A percentile compares a stretch with the other conserved stretches of the same genome.
phyloP scores from a whole-genome alignment of 2,888 invertebrate genomes.

The Chloroclystis v-ata region DNA sequence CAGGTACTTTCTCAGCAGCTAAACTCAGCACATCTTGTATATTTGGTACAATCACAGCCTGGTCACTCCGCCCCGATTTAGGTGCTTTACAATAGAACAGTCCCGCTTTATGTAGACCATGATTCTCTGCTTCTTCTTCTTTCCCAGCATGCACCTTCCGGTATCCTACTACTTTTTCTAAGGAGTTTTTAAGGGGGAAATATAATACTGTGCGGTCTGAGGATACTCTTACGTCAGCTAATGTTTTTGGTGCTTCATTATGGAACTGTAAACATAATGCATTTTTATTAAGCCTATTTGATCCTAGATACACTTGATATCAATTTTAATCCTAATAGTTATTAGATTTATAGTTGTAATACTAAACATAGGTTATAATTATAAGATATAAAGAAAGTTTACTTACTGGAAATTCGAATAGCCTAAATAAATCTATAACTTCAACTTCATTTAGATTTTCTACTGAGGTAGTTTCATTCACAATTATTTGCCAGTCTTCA shows the following conservation, averaged over 20 bases:
- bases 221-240: slow-evolving; percentile 78
- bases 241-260: slow-evolving; percentile 61
- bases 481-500: slow-evolving; percentile 66
- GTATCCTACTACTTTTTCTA: slow-evolving; percentile 82
- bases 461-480: slow-evolving; percentile 60
- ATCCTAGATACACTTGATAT: too few relatives aligned
- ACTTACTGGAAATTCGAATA: slow-evolving; percentile 80
- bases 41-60: slow-evolving; percentile 72
- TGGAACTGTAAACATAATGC: slow-evolving; percentile 58
- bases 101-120: slow-evolving; percentile 59
- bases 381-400: not conserved
- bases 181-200: slow-evolving; percentile 81
- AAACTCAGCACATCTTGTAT: slow-evolving; percentile 65
- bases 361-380: too few relatives aligned
- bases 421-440: slow-evolving; percentile 63
- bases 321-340: too few relatives aligned
- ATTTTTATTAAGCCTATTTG: not conserved
- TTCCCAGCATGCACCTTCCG: slow-evolving; percentile 72
- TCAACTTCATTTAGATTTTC: slow-evolving; percentile 61
- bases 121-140: slow-evolving; percentile 55
- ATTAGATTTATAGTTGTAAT: too few relatives aligned
- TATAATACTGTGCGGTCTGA: slow-evolving; percentile 74
- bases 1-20: slow-evolving; percentile 70
- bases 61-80: slow-evolving; percentile 55
- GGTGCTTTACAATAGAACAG: slow-evolving; percentile 56